Evolutionary conservation across 2,888 invertebrate genomes (phyloP), one percentile per base, ranked within the genome.

Genomic region (Idaea straminata): DNA sequence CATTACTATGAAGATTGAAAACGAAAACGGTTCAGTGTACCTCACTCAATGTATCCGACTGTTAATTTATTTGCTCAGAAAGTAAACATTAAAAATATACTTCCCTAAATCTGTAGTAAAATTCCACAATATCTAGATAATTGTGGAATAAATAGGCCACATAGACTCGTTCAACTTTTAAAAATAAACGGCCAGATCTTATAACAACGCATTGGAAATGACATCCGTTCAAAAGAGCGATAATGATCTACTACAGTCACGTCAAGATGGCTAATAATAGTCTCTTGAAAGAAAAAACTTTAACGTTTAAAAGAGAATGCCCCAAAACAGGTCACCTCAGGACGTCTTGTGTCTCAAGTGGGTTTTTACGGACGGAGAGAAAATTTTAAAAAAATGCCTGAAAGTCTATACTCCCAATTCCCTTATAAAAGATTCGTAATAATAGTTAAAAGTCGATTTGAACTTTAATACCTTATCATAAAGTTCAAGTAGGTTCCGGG

Each of bases 181-280:
- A 72, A 74, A 74, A 72, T 74, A 74, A 69, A 71, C 66, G 16
- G 65, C 59, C 63, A 67, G 62, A 64, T 71, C 69, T 69, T 66
- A 70, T 70, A 73, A 72, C 68, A 72, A 69, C 72, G 65, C 72
- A 70, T 74, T 68, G 71, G 68, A 71, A 68, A 72, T 74, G 72
- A 72, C 75, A 75, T 72, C 75, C 72, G 75, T 61, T 74, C 72
- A 72, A 71, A 73, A 69, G 71, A 75, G 67, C 68, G 70, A 72
- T 72, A 72, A 71, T 70, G 69, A 74, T 74, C 70, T 74, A 72
- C 72, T 72, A 72, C 68, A 71, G 70, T 69, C 72, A 70, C 70
- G 72, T 72, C 72, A 72, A 72, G 71, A 71, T 72, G 71, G 68
- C 71, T 74, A 74, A 69, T 75, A 73, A 72, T 74, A 75, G 70